Evolutionary conservation across 2,113 vertebrate genomes (phyloP).

Genomic region (Cyrtonyx montezumae): DNA sequence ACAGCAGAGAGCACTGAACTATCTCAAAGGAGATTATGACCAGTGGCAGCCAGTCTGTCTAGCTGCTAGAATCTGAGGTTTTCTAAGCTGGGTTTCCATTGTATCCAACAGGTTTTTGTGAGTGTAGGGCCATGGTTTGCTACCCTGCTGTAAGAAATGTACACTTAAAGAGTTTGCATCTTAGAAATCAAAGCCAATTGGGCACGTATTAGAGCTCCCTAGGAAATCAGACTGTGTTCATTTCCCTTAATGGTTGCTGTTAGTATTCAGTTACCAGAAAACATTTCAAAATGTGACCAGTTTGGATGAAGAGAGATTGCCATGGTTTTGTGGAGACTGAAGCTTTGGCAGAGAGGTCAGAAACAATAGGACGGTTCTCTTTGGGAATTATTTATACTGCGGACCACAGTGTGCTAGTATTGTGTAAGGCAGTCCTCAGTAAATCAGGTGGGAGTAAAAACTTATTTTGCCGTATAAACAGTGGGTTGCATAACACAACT

Average conservation of each 20-base stretch:
- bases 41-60: background rate
- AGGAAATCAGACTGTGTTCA: background rate
- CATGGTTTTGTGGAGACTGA: slow-evolving; percentile 28
- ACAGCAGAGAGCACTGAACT: background rate
- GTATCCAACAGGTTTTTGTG: background rate
- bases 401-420: background rate
- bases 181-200: background rate
- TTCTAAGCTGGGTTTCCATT: background rate
- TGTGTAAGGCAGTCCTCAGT: slow-evolving; percentile 20
- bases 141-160: background rate
- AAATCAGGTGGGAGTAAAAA: slow-evolving; percentile 40
- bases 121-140: background rate
- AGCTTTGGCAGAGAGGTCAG: background rate
- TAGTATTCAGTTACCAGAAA: slow-evolving; percentile 21
- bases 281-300: slow-evolving; percentile 46
- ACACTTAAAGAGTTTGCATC: rapidly evolving
- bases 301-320: slow-evolving; percentile 8
- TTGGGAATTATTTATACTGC: background rate
- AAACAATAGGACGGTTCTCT: slow-evolving; percentile 4
- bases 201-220: background rate
- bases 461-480: background rate
- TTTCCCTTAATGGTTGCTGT: slow-evolving; percentile 39
- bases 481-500: slow-evolving; percentile 5
- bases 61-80: background rate
- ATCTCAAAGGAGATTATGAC: background rate